Evolutionary conservation across 2,888 invertebrate genomes (phyloP).

Genomic region (Torymus tubicola): DNA sequence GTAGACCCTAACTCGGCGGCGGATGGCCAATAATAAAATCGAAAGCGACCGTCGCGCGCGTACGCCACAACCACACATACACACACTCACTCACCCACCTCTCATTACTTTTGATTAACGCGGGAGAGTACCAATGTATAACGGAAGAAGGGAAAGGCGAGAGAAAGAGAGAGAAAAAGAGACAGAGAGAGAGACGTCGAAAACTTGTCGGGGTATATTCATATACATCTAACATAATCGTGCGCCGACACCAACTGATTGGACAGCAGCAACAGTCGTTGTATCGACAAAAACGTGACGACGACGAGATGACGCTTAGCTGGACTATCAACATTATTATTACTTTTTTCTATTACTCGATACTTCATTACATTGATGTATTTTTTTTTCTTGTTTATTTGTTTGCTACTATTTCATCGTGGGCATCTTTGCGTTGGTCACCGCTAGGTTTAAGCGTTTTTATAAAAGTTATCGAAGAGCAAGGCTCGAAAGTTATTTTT

Average conservation of each 20-base stretch:
- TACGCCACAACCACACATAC: too few relatives aligned
- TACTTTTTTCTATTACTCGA: slow-evolving; percentile 16
- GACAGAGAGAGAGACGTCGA: background rate
- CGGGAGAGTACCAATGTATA: too few relatives aligned
- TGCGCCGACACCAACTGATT: too few relatives aligned
- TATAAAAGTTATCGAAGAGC: slow-evolving; percentile 20
- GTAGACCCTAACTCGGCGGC: slow-evolving; percentile 66
- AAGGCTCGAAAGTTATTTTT: slow-evolving; percentile 31
- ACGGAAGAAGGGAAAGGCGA: background rate
- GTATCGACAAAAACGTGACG: too few relatives aligned
- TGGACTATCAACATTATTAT: slow-evolving; percentile 25
- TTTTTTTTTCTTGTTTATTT: slow-evolving; percentile 16
- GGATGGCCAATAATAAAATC: slow-evolving; percentile 41
- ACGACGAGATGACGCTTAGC: background rate
- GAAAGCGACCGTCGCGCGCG: too few relatives aligned
- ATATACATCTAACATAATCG: too few relatives aligned
- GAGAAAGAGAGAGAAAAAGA: background rate
- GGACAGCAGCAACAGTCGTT: too few relatives aligned
- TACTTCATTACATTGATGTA: background rate
- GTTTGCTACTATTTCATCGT: background rate
- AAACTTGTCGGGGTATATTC: too few relatives aligned
- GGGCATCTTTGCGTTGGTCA: slow-evolving; percentile 5
- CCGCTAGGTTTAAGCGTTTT: slow-evolving; percentile 25
- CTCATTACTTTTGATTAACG: too few relatives aligned
- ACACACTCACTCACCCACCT: too few relatives aligned